These are phyloP conservation scores for Salticus scenicus DNA, from an alignment of 2,888 invertebrate species.

Conservation along the genomic window DNA sequence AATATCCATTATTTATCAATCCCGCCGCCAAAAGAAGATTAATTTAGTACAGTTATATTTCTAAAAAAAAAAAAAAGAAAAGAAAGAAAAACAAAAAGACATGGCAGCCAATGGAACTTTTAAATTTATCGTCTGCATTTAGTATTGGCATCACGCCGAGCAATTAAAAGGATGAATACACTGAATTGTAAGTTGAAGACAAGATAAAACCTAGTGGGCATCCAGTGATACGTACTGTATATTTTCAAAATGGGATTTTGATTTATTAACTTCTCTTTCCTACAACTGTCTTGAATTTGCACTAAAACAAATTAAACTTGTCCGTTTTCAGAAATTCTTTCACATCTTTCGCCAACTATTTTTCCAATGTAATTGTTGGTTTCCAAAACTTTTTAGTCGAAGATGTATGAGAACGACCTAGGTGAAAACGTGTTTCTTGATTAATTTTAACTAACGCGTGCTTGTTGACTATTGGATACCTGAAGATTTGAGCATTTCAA, in stretches of 20 bases:
- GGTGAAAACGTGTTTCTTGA: not conserved
- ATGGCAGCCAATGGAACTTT: slow-evolving; percentile 48
- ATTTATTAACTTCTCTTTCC: slow-evolving; percentile 58
- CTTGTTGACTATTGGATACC: not conserved
- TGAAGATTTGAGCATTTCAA: not conserved
- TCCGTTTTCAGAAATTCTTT: slow-evolving; percentile 19
- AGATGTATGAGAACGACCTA: not conserved
- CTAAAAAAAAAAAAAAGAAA: slow-evolving; percentile 30
- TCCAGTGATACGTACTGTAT: slow-evolving; percentile 26
- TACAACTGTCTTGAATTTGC: slow-evolving; percentile 47
- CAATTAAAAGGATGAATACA: slow-evolving; percentile 63
- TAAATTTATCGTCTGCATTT: slow-evolving; percentile 67
- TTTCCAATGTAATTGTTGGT: slow-evolving; percentile 52
- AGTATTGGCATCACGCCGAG: slow-evolving; percentile 68
- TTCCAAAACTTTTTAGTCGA: slow-evolving; percentile 13
- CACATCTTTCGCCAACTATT: slow-evolving; percentile 13
- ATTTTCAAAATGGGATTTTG: slow-evolving; percentile 50
- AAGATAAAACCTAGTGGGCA: slow-evolving; percentile 50
- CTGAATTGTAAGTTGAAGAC: slow-evolving; percentile 65
- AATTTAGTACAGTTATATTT: slow-evolving; percentile 66
- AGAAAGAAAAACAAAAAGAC: no score
- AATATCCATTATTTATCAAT: slow-evolving; percentile 68
- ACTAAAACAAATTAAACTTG: slow-evolving; percentile 66
- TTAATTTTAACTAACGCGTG: not conserved
- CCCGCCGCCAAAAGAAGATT: slow-evolving; percentile 46